A percentile compares a stretch with the other conserved stretches of the same genome.
These are phyloP conservation scores for Poeciliopsis presidionis DNA, from an alignment of 2,797 vertebrate genomes.

Conservation along the genomic window DNA sequence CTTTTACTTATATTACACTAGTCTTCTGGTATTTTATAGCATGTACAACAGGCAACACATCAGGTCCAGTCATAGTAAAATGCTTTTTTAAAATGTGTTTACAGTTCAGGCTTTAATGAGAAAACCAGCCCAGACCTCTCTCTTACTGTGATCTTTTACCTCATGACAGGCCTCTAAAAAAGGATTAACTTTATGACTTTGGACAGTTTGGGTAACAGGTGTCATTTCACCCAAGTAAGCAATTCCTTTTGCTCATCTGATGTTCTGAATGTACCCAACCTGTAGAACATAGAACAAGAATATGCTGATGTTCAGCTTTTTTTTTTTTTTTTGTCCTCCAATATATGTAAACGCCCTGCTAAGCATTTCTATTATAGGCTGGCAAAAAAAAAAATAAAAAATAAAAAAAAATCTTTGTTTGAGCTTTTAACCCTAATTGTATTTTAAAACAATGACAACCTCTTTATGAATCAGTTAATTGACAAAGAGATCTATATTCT, in stretches of 20 bases:
- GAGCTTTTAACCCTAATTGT: background rate
- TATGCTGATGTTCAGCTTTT: too few relatives aligned
- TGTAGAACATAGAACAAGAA: background rate
- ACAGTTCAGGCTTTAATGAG: background rate
- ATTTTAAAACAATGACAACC: background rate
- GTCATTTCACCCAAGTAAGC: conserved; percentile 87
- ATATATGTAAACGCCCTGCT: background rate
- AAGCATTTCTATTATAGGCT: background rate
- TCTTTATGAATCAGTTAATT: background rate
- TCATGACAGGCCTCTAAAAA: conserved; percentile 86
- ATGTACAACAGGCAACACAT: conserved; percentile 30
- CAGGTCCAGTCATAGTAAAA: conserved; percentile 14
- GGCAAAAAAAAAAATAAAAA: background rate
- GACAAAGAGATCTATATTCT: background rate
- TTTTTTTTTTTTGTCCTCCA: background rate
- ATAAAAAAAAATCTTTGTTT: background rate
- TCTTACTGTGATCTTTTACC: conserved; percentile 56
- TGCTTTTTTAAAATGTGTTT: background rate
- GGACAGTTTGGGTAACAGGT: conserved; percentile 86
- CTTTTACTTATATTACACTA: conserved; percentile 68
- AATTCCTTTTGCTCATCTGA: conserved; percentile 87
- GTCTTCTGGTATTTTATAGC: conserved; percentile 41
- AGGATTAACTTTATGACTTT: conserved; percentile 80
- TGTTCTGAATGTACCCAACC: conserved; percentile 62
- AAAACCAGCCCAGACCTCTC: conserved; percentile 10